phyloP scores from a whole-genome alignment of 2,888 invertebrate species.

The Ditula angustiorana region DNA sequence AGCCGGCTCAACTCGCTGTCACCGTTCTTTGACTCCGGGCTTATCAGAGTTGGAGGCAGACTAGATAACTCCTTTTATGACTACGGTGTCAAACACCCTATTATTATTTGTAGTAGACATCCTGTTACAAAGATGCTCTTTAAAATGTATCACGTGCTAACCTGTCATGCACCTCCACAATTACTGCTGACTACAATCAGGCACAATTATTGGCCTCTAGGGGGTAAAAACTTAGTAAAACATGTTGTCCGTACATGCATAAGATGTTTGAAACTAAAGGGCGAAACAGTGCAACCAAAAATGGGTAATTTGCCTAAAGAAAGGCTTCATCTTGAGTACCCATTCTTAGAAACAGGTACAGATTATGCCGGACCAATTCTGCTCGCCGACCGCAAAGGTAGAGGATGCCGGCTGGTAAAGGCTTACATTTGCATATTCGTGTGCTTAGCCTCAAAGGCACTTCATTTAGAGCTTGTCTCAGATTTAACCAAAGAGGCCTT shows the following conservation, averaged over 20 bases:
- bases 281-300: not conserved
- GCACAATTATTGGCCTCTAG: not conserved
- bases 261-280: not conserved
- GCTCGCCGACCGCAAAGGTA: too few species aligned
- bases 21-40: conserved; percentile 12
- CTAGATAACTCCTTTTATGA: conserved; percentile 8
- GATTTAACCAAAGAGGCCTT: not conserved
- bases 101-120: not conserved
- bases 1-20: not conserved
- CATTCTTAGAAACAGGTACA: not conserved
- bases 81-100: conserved; percentile 3
- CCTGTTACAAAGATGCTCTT: not conserved
- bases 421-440: not conserved
- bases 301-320: not conserved
- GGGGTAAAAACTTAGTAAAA: conserved; percentile 23
- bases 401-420: too few species aligned
- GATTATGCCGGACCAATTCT: not conserved
- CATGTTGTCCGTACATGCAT: not conserved
- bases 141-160: not conserved
- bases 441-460: too few species aligned
- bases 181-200: not conserved
- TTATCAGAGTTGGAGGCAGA: conserved; percentile 11
- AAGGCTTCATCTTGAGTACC: not conserved
- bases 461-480: too few species aligned
- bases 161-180: not conserved